Evolutionary conservation across 1,140 invertebrate species (phyloP).

Genomic region (Aricia agestis): DNA sequence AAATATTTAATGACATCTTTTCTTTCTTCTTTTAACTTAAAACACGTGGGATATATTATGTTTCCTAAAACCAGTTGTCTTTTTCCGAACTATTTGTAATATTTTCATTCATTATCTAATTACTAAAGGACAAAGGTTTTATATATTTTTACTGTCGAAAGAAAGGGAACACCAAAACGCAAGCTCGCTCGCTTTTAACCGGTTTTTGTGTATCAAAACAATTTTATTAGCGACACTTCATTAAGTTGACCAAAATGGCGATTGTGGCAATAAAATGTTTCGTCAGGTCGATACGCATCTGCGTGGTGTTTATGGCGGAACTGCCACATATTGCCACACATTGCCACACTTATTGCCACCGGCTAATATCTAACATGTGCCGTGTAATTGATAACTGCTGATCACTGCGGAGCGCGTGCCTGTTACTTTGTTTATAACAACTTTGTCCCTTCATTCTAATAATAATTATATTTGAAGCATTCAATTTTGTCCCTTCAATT

Average conservation of each 20-base stretch:
- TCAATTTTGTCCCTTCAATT: no score
- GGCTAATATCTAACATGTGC: background rate
- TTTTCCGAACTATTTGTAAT: no score
- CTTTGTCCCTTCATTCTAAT: background rate
- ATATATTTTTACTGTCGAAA: no score
- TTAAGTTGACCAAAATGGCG: slow-evolving; percentile 13
- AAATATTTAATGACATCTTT: background rate
- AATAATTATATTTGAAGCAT: background rate
- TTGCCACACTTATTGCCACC: background rate
- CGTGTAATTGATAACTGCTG: background rate
- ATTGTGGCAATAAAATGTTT: slow-evolving; percentile 51
- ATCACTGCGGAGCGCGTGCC: background rate
- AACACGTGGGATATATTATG: no score
- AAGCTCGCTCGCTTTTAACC: background rate
- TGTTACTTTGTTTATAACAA: background rate
- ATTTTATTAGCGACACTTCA: slow-evolving; percentile 1
- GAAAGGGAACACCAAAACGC: background rate
- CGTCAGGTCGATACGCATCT: slow-evolving; percentile 35
- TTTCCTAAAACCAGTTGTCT: no score
- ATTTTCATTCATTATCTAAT: no score
- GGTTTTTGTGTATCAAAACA: slow-evolving; percentile 3
- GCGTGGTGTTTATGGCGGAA: slow-evolving; percentile 3
- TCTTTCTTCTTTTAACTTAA: no score
- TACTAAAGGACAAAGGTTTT: no score
- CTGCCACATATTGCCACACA: background rate